These are phyloP conservation scores for Patella caerulea DNA, from an alignment of 2,888 invertebrate genomes.

Conservation along the genomic window DNA sequence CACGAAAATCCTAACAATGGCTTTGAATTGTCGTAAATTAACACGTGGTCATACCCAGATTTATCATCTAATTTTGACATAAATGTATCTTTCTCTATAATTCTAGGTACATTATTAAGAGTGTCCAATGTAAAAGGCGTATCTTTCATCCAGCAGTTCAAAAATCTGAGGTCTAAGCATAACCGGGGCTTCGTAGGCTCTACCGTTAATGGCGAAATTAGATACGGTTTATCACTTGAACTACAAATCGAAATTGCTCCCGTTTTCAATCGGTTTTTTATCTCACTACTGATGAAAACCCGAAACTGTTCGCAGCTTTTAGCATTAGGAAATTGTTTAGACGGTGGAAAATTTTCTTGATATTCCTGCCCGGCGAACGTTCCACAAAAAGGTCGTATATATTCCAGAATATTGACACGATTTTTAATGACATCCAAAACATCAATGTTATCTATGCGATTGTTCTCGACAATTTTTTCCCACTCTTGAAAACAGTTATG, in stretches of 20 bases:
- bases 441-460: no score
- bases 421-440: no score
- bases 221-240: not conserved
- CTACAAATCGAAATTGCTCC: not conserved
- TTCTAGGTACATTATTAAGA: no score
- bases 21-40: no score
- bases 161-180: not conserved
- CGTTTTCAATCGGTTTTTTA: not conserved
- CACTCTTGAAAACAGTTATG: no score
- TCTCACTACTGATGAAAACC: not conserved
- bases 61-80: no score
- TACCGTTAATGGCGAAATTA: not conserved
- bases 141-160: not conserved
- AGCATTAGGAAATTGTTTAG: not conserved
- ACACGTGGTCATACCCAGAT: no score
- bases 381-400: not conserved
- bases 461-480: no score
- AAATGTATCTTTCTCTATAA: no score
- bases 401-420: not conserved
- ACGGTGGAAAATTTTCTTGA: not conserved
- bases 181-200: not conserved
- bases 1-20: no score
- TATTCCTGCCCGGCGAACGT: not conserved
- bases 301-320: not conserved
- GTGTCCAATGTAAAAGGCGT: no score